These are phyloP conservation scores for Lepidurus packardi DNA, from an alignment of 1,140 invertebrate genomes.

Conservation along the genomic window DNA sequence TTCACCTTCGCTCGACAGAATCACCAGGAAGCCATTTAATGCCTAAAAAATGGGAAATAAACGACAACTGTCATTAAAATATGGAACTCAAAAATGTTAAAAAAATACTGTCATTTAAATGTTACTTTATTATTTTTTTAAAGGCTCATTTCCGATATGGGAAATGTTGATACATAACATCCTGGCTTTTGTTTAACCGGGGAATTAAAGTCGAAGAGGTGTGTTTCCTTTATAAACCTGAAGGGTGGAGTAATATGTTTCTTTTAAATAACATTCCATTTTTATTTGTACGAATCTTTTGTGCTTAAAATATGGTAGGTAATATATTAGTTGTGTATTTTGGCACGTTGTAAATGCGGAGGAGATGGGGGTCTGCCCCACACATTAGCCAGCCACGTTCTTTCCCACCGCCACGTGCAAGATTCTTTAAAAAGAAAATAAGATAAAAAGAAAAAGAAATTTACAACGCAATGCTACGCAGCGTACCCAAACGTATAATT, in stretches of 20 bases:
- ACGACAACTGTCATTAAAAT: constrained; percentile 29
- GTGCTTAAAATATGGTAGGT: no score
- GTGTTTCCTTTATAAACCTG: background rate
- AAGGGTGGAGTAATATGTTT: background rate
- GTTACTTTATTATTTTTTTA: constrained; percentile 5
- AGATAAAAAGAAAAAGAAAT: background rate
- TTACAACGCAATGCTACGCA: background rate
- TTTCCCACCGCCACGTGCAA: constrained; percentile 16
- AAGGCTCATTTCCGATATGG: constrained; percentile 2
- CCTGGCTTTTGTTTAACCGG: constrained; percentile 17
- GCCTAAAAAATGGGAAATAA: constrained; percentile 64
- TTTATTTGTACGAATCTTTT: no score
- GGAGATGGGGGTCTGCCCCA: background rate
- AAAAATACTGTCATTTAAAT: background rate
- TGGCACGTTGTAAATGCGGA: background rate
- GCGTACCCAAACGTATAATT: background rate
- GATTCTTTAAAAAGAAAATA: background rate
- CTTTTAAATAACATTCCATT: background rate
- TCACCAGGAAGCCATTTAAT: constrained; percentile 96
- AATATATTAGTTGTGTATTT: no score
- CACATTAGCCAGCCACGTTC: background rate
- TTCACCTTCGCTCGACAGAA: constrained; percentile 95
- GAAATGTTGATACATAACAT: constrained; percentile 35
- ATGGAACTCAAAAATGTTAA: no score
- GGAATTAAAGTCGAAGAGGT: background rate